Conservation (phyloP, 30 jellyfish, hydroid and myxozoan species). For the Cassiopea xamachana region DNA sequence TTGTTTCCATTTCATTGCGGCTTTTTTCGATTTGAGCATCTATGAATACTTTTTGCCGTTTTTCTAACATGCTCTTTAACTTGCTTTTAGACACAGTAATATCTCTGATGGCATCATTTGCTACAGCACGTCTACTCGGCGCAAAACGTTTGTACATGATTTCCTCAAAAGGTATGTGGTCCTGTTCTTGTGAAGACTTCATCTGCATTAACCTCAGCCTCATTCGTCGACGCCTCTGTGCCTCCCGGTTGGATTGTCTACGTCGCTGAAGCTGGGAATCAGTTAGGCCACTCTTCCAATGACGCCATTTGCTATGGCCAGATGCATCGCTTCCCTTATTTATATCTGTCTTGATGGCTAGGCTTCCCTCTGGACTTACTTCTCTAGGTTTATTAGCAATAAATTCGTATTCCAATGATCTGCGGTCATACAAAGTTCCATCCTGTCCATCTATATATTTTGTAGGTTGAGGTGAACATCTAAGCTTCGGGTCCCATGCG, state of each 20-base stretch:
- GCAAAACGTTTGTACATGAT: constrained; percentile 55
- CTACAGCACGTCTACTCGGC: constrained; percentile 38
- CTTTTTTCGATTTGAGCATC: constrained; percentile 48
- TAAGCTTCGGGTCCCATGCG: background rate
- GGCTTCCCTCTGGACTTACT: background rate
- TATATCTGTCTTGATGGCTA: background rate
- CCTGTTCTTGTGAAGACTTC: constrained; percentile 58
- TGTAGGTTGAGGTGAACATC: background rate
- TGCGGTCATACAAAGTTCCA: background rate
- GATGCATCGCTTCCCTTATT: background rate
- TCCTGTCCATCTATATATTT: background rate
- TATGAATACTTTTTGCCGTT: constrained; percentile 24
- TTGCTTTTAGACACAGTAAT: constrained; percentile 27
- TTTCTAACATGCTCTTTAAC: constrained; percentile 50
- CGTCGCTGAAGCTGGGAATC: constrained; percentile 91
- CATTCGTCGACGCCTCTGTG: constrained; percentile 95
- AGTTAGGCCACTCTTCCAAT: constrained; percentile 72
- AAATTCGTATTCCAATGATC: background rate
- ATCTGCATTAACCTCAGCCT: constrained; percentile 73
- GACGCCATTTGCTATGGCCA: constrained; percentile 56
- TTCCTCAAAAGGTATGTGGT: constrained; percentile 50
- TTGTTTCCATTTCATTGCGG: constrained; percentile 16
- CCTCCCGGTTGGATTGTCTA: constrained; percentile 95
- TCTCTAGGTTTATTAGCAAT: background rate
- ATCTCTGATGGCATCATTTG: constrained; percentile 34